Conservation (phyloP, 2,113 vertebrate species). For the Nothocercus nigrocapillus region DNA sequence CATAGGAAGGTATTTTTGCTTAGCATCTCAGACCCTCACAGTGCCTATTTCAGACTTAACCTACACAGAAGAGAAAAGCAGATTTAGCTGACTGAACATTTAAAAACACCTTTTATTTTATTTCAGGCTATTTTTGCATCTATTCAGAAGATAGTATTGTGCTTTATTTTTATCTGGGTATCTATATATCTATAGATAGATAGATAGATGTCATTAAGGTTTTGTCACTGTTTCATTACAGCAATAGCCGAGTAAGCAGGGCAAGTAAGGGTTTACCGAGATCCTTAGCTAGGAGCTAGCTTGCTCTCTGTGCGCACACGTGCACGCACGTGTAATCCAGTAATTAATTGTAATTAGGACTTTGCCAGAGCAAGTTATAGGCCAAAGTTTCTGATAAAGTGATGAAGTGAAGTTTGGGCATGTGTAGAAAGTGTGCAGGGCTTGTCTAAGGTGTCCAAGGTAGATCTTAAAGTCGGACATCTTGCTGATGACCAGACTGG, state of each 20-base stretch:
- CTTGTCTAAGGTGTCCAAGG: not conserved
- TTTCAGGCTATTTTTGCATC: not conserved
- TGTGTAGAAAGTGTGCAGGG: not conserved
- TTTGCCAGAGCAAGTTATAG: not conserved
- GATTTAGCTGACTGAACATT: not conserved
- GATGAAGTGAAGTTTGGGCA: not conserved
- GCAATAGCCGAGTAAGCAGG: not conserved
- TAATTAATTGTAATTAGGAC: not conserved
- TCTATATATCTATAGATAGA: too few relatives aligned
- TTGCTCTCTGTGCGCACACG: fast-evolving
- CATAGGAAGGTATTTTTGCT: not conserved
- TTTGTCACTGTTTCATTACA: not conserved
- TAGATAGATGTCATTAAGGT: not conserved
- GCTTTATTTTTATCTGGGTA: not conserved
- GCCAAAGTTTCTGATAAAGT: not conserved
- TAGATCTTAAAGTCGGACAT: not conserved
- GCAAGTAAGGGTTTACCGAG: fast-evolving
- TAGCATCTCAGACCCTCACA: not conserved
- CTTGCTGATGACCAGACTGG: not conserved
- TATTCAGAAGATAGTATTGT: not conserved
- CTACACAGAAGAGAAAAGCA: not conserved
- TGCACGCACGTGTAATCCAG: fast-evolving
- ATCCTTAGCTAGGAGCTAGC: not conserved
- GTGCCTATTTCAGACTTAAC: not conserved
- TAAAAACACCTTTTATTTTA: not conserved